These are phyloP conservation scores for Rhinophrynus dorsalis DNA, from an alignment of 2,797 vertebrate genomes.

Conservation along the genomic window DNA sequence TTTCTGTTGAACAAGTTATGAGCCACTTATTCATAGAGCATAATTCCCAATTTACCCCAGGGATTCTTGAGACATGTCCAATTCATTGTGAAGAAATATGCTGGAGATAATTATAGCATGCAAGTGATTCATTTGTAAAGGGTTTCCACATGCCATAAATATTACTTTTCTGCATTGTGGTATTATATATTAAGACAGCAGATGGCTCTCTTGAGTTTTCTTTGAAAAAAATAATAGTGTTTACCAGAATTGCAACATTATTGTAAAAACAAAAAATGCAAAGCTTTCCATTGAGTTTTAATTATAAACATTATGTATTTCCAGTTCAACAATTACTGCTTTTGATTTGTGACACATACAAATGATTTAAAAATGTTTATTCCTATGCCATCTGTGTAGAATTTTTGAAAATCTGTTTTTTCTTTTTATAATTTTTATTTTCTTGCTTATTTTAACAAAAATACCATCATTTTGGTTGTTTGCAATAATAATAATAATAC, in stretches of 20 bases:
- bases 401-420: too few species aligned
- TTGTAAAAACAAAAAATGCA: neutral
- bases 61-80: too few species aligned
- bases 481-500: too few species aligned
- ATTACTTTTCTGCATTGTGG: constrained; percentile 54
- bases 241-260: constrained; percentile 46
- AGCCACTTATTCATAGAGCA: too few species aligned
- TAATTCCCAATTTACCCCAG: too few species aligned
- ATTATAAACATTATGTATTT: neutral
- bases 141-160: neutral
- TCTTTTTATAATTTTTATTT: too few species aligned
- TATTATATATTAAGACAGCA: constrained; percentile 89
- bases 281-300: constrained; percentile 4
- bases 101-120: too few species aligned
- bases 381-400: neutral
- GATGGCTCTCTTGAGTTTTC: constrained; percentile 98
- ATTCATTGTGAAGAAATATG: too few species aligned
- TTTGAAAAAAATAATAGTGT: constrained; percentile 59
- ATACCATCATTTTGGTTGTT: too few species aligned
- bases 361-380: neutral
- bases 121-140: too few species aligned
- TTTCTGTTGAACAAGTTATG: too few species aligned
- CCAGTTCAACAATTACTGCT: neutral
- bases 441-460: too few species aligned
- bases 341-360: neutral